Base-by-base conservation (phyloP, 2,888 invertebrate species). In the Nymphalis polychloros region DNA sequence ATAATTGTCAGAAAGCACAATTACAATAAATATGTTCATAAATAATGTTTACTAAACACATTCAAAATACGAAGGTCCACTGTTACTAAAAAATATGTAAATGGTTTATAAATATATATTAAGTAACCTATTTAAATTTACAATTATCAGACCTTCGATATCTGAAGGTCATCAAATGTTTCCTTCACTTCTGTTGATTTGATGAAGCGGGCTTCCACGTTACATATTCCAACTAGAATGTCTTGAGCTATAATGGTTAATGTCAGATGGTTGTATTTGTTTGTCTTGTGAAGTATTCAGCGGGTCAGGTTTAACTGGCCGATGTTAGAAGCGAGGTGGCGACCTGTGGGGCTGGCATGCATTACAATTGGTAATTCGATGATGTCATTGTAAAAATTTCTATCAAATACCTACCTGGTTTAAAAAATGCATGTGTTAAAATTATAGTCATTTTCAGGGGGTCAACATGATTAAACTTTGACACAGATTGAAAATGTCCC, bases 291-390 rank as follows among this genome's bases (percentile, higher is more conserved):
- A 67, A 73, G 64, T 75, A 75, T 74, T 73, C 70, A 76, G 77
- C 70, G 79, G 86, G 81, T 80, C 86, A 77, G 66, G 53, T 68
- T 50, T 72, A 61, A 68, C 73, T 84, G 85, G 89, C 78, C 73
- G 78, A 68, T 68, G 79, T 79, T 73, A 77, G 76, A 77, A 77
- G 72, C 77, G 84, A 87, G 85, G 86, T 84, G 84, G 78, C 81
- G 89, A 89, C 88, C 87, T 77, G 80, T 68, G 82, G 79, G 79
- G 81, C 83, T 82, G 84, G 88, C 85, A 89, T 90, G 83, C 81
- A 89, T 91, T 90, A 90, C 86, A 91, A 91, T 92, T 87, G 82
- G 81, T 89, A 90, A 91, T 91, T 85, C 76, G 77, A 76, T 80
- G 74, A 81, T 85, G 85, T 85, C 86, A 87, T 78, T 79, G 75